Evolutionary conservation across 2,888 invertebrate genomes (phyloP).

Genomic region (Hypercompe scribonia): DNA sequence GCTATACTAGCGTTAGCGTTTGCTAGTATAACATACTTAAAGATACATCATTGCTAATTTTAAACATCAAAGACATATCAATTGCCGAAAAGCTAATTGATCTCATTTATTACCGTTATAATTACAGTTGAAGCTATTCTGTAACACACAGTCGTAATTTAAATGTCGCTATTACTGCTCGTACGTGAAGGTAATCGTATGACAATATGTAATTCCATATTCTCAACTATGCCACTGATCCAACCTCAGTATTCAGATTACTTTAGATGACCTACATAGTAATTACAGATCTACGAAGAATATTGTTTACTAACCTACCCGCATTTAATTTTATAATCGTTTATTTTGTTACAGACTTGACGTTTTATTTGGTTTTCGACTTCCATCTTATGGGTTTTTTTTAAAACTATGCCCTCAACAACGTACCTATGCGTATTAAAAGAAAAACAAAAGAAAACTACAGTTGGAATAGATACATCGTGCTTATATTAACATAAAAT

Average conservation of each 20-base stretch:
- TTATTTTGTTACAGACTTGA: too few species aligned
- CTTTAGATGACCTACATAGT: not conserved
- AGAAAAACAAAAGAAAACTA: too few species aligned
- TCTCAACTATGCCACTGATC: not conserved
- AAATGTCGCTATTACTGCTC: not conserved
- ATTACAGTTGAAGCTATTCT: not conserved
- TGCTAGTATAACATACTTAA: too few species aligned
- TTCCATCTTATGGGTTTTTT: too few species aligned
- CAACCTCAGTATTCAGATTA: constrained; percentile 6
- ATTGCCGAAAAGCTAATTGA: not conserved
- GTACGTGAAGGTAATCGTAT: not conserved
- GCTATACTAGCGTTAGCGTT: too few species aligned
- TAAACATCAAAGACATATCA: not conserved
- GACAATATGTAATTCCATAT: constrained; percentile 9
- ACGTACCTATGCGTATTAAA: too few species aligned
- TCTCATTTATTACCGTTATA: not conserved
- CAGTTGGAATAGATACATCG: too few species aligned
- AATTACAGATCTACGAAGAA: not conserved
- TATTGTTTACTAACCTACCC: not conserved
- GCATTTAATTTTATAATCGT: too few species aligned
- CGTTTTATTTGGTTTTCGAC: too few species aligned
- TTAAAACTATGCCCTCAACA: too few species aligned
- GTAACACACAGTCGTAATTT: not conserved
- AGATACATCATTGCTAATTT: too few species aligned
- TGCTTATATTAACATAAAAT: too few species aligned